phyloP scores from a whole-genome alignment of 2,113 vertebrate genomes.

The Cottus gobio region DNA sequence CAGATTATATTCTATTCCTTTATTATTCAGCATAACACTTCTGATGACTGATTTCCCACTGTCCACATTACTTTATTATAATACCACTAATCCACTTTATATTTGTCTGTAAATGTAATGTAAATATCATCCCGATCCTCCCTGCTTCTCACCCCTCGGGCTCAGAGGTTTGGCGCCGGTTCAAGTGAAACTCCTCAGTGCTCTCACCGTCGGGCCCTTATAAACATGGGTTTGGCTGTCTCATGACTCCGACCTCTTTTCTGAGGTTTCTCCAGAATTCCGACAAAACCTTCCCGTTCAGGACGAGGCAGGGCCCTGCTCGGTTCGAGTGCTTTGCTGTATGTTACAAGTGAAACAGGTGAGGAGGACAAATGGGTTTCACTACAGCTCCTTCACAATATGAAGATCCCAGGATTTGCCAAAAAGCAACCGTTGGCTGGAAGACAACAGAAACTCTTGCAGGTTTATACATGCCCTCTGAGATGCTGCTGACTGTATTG shows the following conservation, averaged over 20 bases:
- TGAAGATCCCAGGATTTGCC: slow-evolving; percentile 46
- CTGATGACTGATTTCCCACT: background rate
- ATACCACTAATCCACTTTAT: background rate
- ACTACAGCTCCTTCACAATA: slow-evolving; percentile 19
- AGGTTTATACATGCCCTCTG: slow-evolving; percentile 76
- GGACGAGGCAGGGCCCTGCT: background rate
- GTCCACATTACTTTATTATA: background rate
- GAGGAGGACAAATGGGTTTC: slow-evolving; percentile 43
- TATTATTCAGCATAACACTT: background rate
- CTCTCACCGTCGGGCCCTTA: slow-evolving; percentile 41
- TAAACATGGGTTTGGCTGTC: background rate
- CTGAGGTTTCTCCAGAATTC: background rate
- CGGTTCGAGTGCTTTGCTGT: background rate
- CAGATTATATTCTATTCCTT: background rate
- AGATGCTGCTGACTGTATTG: slow-evolving; percentile 48
- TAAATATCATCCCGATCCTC: background rate
- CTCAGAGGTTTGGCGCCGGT: slow-evolving; percentile 64
- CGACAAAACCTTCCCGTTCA: background rate
- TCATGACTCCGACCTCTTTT: slow-evolving; percentile 1
- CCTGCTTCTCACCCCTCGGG: slow-evolving; percentile 41
- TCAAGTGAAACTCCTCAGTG: slow-evolving; percentile 81
- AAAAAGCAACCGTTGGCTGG: slow-evolving; percentile 73
- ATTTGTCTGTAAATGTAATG: background rate
- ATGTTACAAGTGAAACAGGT: slow-evolving; percentile 17
- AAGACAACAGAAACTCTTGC: slow-evolving; percentile 84